Conservation (phyloP, 1,140 invertebrate species). For the Heliconius hermathena region DNA sequence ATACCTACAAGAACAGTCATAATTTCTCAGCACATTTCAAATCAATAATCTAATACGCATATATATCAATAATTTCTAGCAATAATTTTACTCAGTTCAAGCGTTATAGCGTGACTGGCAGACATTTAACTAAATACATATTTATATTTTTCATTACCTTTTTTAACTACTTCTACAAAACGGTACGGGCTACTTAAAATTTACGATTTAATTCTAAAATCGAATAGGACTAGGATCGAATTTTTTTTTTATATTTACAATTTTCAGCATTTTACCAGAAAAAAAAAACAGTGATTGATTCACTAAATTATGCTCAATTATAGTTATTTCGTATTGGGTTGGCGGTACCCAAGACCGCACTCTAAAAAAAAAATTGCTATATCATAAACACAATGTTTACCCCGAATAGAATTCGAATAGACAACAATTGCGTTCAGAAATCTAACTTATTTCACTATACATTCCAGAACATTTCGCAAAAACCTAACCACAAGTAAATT, state of each 20-base stretch:
- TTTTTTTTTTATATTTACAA: too few species aligned
- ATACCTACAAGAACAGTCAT: background rate
- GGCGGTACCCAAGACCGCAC: too few species aligned
- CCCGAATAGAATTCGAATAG: too few species aligned
- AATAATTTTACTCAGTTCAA: background rate
- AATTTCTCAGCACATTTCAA: background rate
- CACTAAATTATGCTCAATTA: too few species aligned
- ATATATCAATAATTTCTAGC: background rate
- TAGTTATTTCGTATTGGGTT: too few species aligned
- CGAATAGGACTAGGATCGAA: background rate
- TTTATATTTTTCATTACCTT: background rate
- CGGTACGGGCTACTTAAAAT: background rate
- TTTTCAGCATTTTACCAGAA: too few species aligned
- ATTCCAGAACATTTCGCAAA: background rate
- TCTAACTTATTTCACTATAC: background rate
- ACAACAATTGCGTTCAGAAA: background rate
- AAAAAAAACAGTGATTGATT: too few species aligned
- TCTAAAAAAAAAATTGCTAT: too few species aligned
- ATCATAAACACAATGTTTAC: too few species aligned
- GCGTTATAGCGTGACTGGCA: background rate
- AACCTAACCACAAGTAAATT: background rate
- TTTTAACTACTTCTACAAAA: background rate
- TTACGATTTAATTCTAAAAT: background rate
- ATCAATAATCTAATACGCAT: background rate
- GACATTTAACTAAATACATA: background rate